These are phyloP conservation scores for Lithobates pipiens DNA, from an alignment of 2,797 vertebrate genomes.

Conservation along the genomic window DNA sequence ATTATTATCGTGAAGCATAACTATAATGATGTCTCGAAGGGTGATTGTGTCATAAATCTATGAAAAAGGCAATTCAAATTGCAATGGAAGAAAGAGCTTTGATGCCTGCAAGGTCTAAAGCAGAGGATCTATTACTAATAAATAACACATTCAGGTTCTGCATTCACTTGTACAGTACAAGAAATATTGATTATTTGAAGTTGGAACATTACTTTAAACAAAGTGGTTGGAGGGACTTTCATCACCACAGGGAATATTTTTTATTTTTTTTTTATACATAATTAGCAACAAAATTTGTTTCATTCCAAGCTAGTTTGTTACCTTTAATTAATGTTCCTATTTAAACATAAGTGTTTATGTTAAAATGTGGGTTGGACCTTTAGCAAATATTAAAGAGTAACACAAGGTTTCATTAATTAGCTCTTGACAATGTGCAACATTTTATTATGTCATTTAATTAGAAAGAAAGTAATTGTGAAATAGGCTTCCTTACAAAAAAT, in stretches of 20 bases:
- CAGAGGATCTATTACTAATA: slow-evolving; percentile 47
- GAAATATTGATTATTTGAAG: slow-evolving; percentile 30
- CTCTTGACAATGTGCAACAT: not conserved
- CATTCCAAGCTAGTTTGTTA: slow-evolving; percentile 11
- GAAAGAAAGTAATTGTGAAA: not conserved
- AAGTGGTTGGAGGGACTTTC: slow-evolving; percentile 22
- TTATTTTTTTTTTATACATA: slow-evolving; percentile 30
- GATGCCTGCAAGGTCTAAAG: slow-evolving; percentile 47
- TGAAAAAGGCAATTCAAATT: slow-evolving; percentile 49
- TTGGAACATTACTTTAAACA: slow-evolving; percentile 36
- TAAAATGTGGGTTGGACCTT: not conserved
- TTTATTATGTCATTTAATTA: not conserved
- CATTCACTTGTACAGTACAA: not conserved
- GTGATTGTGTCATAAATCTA: slow-evolving; percentile 49
- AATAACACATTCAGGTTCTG: slow-evolving; percentile 40
- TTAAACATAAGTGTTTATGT: slow-evolving; percentile 3
- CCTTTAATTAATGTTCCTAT: not conserved
- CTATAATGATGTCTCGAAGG: not conserved
- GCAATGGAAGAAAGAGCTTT: slow-evolving; percentile 43
- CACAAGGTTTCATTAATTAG: not conserved
- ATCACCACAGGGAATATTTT: slow-evolving; percentile 23
- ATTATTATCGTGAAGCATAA: slow-evolving; percentile 25
- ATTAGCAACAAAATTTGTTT: slow-evolving; percentile 19
- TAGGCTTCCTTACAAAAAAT: not conserved
- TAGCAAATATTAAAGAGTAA: not conserved